Evolutionary conservation across 2,113 vertebrate species (phyloP), one percentile per base, ranked within the genome.

Genomic region (Excalfactoria chinensis): DNA sequence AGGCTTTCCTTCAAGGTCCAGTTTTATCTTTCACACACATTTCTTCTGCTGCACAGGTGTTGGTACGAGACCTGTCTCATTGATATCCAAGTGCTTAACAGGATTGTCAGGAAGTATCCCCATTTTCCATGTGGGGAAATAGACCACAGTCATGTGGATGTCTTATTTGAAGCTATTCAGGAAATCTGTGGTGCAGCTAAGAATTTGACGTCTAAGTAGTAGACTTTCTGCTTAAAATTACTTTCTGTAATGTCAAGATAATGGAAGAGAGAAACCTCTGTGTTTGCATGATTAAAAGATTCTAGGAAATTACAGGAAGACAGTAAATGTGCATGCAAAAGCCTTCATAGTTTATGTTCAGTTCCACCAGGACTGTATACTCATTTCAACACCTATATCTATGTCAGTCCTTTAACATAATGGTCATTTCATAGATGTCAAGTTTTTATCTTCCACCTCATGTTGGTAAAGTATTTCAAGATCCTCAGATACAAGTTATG

Each of bases 401-500:
- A 7, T 53, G 9, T 34, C 53, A 15, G 13, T 64, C 4, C 44
- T 78, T 86, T 82, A 37, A 46, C 73, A 60, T 46, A 70, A 37
- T 34, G 55, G 41, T 44, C 7, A 48, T 64, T 88, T 68, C 22
- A 14, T 8, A 48, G 56, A 56, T 9, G 3, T 51, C 51, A 88
- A 53, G 18, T 62, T 6, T 32, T 63, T 79, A 13, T 84, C 66
- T 91, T 66, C 76, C 30, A 53, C 51, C 35, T 64, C 15, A 62
- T 34, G 51, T 58, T 69, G 78, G 22, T 73, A 21, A 91, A 56
- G 48, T 26, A 46, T n/a, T 70, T 93, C 22, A 23, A 85, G 85
- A 82, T 89, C 59, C 48, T 77, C 40, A 84, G 46, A 46, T 84
- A 84, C 11, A 51, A 74, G 67, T 78, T 71, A 44, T 74, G 94